Percentiles rank a stretch among this genome's conserved stretches.
These are phyloP conservation scores for Ophthalmolycus amberensis DNA, from an alignment of 2,113 vertebrate species.

Conservation along the genomic window DNA sequence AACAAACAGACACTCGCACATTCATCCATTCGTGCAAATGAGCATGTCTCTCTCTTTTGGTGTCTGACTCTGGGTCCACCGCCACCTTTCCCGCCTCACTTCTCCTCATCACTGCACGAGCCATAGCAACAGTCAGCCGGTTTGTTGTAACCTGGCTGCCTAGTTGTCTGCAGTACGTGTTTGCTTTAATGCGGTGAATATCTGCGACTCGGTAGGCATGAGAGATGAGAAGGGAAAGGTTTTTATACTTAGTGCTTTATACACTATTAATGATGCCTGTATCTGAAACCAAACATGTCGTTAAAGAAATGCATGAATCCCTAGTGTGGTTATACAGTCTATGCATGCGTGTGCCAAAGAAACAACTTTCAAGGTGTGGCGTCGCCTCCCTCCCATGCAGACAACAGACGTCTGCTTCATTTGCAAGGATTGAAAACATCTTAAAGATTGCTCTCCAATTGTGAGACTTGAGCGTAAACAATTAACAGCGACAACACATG, in stretches of 20 bases:
- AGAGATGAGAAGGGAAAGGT: neutral
- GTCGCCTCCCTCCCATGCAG: neutral
- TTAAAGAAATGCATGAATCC: neutral
- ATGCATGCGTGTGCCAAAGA: neutral
- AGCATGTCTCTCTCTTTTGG: conserved; percentile 10
- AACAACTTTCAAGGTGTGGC: neutral
- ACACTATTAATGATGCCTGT: neutral
- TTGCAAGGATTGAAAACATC: too few relatives aligned
- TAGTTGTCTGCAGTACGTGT: neutral
- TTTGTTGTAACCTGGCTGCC: conserved; percentile 9
- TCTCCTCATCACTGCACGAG: conserved; percentile 29
- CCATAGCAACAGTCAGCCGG: conserved; percentile 57
- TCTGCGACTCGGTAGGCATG: neutral
- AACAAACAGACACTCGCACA: neutral
- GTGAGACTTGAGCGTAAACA: neutral
- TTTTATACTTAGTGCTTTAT: neutral
- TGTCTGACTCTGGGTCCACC: conserved; percentile 10
- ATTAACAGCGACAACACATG: neutral
- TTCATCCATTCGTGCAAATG: neutral
- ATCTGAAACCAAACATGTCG: neutral
- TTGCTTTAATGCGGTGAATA: neutral
- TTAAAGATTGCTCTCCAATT: neutral
- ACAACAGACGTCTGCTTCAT: neutral
- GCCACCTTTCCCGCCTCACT: conserved; percentile 1
- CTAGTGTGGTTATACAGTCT: neutral